Evolutionary conservation across 1,140 invertebrate species (phyloP).

Genomic region (Papilio helenus): DNA sequence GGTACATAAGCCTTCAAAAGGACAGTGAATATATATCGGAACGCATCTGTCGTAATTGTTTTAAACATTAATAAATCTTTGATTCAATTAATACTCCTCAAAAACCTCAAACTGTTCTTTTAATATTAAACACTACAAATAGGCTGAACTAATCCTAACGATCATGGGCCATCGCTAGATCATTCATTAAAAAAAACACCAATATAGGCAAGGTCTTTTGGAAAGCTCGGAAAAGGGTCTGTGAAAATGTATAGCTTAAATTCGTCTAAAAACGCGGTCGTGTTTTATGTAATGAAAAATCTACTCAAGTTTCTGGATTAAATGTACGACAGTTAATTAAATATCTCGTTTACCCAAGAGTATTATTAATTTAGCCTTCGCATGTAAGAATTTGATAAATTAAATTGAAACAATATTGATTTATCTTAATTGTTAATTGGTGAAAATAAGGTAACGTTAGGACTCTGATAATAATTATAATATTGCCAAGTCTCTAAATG

Average conservation of each 20-base stretch:
- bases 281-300: background rate
- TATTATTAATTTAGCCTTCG: conserved; percentile 38
- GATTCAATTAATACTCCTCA: too few relatives aligned
- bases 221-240: background rate
- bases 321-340: background rate
- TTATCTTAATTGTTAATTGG: background rate
- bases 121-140: too few relatives aligned
- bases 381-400: background rate
- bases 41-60: too few relatives aligned
- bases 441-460: background rate
- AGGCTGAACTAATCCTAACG: too few relatives aligned
- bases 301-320: background rate
- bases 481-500: background rate
- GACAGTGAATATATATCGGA: too few relatives aligned
- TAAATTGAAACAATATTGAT: background rate
- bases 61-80: too few relatives aligned
- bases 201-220: background rate
- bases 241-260: background rate
- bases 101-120: too few relatives aligned
- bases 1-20: background rate
- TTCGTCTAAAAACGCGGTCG: background rate
- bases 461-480: background rate
- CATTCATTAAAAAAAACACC: background rate
- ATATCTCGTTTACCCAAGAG: conserved; percentile 26
- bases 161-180: background rate